These are phyloP conservation scores for Oenanthe melanoleuca DNA, from an alignment of 2,113 vertebrate genomes.

Conservation along the genomic window DNA sequence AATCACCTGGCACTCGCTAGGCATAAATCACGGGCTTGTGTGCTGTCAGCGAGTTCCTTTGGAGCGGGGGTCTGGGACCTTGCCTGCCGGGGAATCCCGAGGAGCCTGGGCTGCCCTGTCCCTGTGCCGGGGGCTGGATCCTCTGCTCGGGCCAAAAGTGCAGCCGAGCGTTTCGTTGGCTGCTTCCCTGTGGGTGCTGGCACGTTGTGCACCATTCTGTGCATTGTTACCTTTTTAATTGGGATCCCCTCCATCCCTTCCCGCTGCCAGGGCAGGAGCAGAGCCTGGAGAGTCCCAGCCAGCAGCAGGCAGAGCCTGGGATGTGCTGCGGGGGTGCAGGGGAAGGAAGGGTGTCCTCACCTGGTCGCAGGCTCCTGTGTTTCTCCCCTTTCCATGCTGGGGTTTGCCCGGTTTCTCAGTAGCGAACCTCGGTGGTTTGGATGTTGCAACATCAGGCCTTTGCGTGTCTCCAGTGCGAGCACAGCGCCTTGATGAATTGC, in stretches of 20 bases:
- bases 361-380: not conserved
- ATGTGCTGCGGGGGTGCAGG: not conserved
- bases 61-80: not conserved
- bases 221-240: fast-evolving
- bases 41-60: not conserved
- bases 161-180: not conserved
- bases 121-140: not conserved
- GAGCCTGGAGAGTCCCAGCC: not conserved
- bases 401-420: not conserved
- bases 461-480: not conserved
- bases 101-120: not conserved
- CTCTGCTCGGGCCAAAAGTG: not conserved
- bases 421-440: not conserved
- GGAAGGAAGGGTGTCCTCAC: not conserved
- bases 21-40: not conserved
- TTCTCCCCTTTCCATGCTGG: not conserved
- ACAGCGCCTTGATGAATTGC: constrained; percentile 47
- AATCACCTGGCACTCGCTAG: not conserved
- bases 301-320: not conserved
- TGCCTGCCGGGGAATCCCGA: not conserved
- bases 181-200: not conserved
- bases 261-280: not conserved
- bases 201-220: not conserved
- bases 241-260: not conserved
- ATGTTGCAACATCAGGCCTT: constrained; percentile 15